Conservation (phyloP, 1,140 invertebrate species). For the Caerostris extrusa region DNA sequence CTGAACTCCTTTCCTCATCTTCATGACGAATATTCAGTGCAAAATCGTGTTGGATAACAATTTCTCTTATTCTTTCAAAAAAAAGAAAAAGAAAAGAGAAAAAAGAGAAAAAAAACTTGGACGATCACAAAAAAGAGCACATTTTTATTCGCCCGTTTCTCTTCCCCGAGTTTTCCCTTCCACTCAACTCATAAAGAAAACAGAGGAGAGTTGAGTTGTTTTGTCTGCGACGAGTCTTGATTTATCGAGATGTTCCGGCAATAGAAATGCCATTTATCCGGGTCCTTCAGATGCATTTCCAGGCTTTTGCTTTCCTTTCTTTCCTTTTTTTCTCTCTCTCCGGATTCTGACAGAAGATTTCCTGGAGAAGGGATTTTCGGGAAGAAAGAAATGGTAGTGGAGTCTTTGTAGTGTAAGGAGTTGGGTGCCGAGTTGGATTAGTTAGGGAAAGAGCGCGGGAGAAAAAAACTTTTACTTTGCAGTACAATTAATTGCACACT, state of each 20-base stretch:
- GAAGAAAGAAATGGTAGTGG: not conserved
- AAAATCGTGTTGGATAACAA: not conserved
- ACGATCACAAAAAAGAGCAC: not conserved
- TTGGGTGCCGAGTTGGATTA: no score
- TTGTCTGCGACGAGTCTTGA: not conserved
- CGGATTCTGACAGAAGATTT: not conserved
- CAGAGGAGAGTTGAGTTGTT: not conserved
- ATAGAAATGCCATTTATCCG: constrained; percentile 23
- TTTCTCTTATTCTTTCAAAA: constrained; percentile 20
- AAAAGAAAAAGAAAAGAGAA: not conserved
- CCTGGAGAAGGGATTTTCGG: not conserved
- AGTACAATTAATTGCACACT: no score
- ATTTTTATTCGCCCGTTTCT: constrained; percentile 5
- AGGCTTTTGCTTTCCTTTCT: not conserved
- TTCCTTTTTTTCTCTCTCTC: not conserved
- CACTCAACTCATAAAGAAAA: not conserved
- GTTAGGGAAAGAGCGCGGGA: no score
- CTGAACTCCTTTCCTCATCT: not conserved
- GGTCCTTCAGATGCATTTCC: not conserved
- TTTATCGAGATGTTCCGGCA: constrained; percentile 33
- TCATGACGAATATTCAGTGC: not conserved
- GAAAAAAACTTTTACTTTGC: no score
- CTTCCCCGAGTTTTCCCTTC: not conserved
- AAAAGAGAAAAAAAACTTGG: not conserved
- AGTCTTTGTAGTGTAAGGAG: not conserved